These are phyloP conservation scores for Erythrolamprus reginae DNA, from an alignment of 2,113 vertebrate species.

Conservation along the genomic window DNA sequence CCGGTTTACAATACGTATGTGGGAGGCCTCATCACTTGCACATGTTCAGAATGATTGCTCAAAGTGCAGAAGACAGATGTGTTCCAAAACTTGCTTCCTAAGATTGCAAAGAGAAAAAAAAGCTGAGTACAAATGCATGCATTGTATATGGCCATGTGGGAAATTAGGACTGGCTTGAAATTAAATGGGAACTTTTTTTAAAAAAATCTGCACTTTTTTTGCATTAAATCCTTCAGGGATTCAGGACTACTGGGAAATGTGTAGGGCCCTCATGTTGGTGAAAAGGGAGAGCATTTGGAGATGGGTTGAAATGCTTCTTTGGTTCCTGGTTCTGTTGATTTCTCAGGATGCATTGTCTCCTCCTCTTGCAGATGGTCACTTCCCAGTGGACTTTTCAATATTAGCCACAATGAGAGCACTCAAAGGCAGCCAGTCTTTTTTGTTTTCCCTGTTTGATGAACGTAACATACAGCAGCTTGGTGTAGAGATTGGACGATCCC, in stretches of 20 bases:
- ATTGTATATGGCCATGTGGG: not conserved
- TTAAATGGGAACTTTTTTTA: not conserved
- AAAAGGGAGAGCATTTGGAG: not conserved
- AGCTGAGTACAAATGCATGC: not conserved
- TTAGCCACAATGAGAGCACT: conserved; percentile 76
- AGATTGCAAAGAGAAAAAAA: not conserved
- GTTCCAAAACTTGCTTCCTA: not conserved
- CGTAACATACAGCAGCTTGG: conserved; percentile 81
- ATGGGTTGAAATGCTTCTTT: not conserved
- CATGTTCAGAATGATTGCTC: not conserved
- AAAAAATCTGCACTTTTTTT: not conserved
- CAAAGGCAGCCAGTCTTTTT: conserved; percentile 74
- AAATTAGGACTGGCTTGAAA: not conserved
- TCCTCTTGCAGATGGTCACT: conserved; percentile 68
- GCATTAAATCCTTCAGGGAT: not conserved
- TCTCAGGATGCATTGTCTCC: not conserved
- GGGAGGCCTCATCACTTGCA: not conserved
- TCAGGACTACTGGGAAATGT: not conserved
- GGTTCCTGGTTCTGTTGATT: not conserved
- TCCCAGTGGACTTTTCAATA: conserved; percentile 85
- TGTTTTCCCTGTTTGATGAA: conserved; percentile 82
- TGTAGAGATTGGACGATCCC: conserved; percentile 75
- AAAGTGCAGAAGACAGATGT: not conserved
- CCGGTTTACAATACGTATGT: not conserved
- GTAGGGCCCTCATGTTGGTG: not conserved